Base-by-base conservation (phyloP, 1,140 invertebrate species). In the Drosophila sp. region DNA sequence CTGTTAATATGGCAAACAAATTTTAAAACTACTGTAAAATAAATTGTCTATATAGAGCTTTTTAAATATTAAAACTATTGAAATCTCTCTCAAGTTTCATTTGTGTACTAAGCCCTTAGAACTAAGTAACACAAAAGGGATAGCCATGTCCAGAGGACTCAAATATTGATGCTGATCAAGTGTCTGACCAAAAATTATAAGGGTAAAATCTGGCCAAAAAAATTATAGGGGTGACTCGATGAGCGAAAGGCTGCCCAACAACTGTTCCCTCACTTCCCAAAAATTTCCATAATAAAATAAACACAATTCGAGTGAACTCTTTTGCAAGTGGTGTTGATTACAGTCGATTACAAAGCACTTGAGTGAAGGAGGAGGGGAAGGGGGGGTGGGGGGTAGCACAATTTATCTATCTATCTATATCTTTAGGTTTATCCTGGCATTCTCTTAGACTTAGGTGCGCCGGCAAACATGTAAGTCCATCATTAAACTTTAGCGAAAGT, bases 401-500 rank as follows among this genome's bases (percentile, higher is more conserved):
- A 2, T 32, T 41, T 29, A 32, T 11, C 32, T 30, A 11, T 57
- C 33, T 66, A 11, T 38, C 60, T 56, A n/a, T 40, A 33, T 50
- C 54, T 33, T 54, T n/a, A n/a, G n/a, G n/a, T n/a, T n/a, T 60
- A 40, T 32, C 6, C 29, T 27, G 30, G 55, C 63, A 67, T 75
- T 78, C 75, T 63, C 72, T 71, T 75, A 81, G 73, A 71, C 76
- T 76, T 81, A 77, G 74, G 63, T 55, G 38, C 61, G 50, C 41
- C n/a, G 47, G 56, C 56, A 67, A 17, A 60, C 50, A 77, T 72
- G 65, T 65, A 74, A 67, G 79, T 76, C 79, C 80, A 82, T 87
- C 82, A 87, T 86, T 86, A 79, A 87, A 87, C 75, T 87, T 86
- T 79, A 82, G 76, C 79, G 57, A 63, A 86, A 86, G 83, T 86